These are phyloP conservation scores for Hycleus cichorii DNA, from an alignment of 1,140 invertebrate genomes.

Conservation along the genomic window DNA sequence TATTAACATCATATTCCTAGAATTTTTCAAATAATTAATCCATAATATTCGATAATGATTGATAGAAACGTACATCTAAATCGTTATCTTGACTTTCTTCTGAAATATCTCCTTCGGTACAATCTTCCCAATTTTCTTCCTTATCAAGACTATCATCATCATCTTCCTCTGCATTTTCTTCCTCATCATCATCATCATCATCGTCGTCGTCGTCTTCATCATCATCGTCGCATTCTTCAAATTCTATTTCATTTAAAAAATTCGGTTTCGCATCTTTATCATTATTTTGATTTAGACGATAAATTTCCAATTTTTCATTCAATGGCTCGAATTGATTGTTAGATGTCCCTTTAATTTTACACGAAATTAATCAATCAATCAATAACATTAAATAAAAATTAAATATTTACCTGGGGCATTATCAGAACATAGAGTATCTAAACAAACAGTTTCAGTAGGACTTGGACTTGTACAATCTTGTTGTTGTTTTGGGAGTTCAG, in stretches of 20 bases:
- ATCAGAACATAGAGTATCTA: slow-evolving; percentile 29
- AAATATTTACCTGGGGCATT: slow-evolving; percentile 26
- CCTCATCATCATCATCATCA: too few species aligned
- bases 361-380: too few species aligned
- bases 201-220: slow-evolving; percentile 16
- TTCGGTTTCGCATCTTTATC: slow-evolving; percentile 26
- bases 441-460: slow-evolving; percentile 40
- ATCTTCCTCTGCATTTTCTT: background rate
- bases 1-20: slow-evolving; percentile 14
- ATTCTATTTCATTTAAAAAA: slow-evolving; percentile 36
- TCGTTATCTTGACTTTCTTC: slow-evolving; percentile 21
- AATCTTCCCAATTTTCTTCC: slow-evolving; percentile 35
- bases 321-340: slow-evolving; percentile 19
- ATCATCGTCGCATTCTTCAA: slow-evolving; percentile 30
- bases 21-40: background rate
- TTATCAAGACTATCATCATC: slow-evolving; percentile 32
- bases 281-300: slow-evolving; percentile 18
- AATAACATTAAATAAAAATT: background rate
- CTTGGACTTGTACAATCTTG: slow-evolving; percentile 41
- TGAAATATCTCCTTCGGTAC: slow-evolving; percentile 28
- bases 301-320: slow-evolving; percentile 19
- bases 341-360: slow-evolving; percentile 16
- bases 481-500: slow-evolving; percentile 36
- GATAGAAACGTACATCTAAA: slow-evolving; percentile 6
- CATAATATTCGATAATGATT: background rate